Base-by-base conservation (phyloP, 92 coral and sea anemone species). In the Heliopora coerulea region DNA sequence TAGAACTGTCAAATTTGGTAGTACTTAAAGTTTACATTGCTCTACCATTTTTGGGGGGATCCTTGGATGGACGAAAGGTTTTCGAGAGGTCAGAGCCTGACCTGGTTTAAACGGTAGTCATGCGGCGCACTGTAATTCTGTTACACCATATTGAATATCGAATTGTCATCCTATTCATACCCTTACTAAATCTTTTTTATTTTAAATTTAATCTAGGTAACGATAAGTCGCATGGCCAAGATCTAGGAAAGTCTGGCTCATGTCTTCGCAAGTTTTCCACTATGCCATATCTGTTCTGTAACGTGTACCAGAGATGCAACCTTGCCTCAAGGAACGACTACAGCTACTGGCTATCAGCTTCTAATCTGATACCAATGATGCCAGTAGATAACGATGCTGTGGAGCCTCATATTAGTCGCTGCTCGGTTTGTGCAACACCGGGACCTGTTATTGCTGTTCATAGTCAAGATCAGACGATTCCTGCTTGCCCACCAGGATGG, bases 251-350 rank as follows among this genome's bases (percentile, higher is more conserved):
- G 35, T 85, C 99, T 0, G 99, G 99, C 49, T 95, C 99, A 18
- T 95, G 99, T 74, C 69, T 95, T 11, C 81, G 77, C n/a, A 89
- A 91, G 56, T 95, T 95, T 77, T 90, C 95, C 61, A 95, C 99
- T 30, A 95, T 95, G 99, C 99, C 99, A 3, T 95, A 85, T 84
- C 56, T 95, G 34, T 95, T 83, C 59, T 95, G 99, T 62, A 90
- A 90, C 83, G 80, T 86, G 28, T 67, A 73, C 75, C 78, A 85
- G 72, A 78, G 85, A n/a, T 95, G 99, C 49, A 88, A 95, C 76
- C 81, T 87, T 56, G 99, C 99, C 32, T 95, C 99, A 1, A 77
- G 99, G 17, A 95, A 95, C 65, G 99, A 95, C 77, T 95, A 95
- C 91, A 83, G 87, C 52, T 83, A 68, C 44, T 78, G 83, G 83